Percentiles rank a stretch among this genome's conserved stretches.
phyloP scores from a whole-genome alignment of 2,797 vertebrate species.

The Myotis findleyi region DNA sequence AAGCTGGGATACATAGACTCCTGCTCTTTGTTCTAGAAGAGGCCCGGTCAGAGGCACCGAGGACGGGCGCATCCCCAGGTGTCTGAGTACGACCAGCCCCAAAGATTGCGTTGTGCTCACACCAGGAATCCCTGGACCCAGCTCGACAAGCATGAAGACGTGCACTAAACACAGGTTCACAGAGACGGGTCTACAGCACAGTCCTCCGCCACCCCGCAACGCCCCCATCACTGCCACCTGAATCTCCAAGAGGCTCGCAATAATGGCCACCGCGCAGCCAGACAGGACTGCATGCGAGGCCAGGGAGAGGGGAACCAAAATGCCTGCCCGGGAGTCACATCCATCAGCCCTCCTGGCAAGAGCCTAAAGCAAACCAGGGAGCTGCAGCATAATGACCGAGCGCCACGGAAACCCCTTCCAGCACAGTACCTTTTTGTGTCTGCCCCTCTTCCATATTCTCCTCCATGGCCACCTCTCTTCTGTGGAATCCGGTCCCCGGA shows the following conservation, averaged over 20 bases:
- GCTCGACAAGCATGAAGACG: slow-evolving; percentile 90
- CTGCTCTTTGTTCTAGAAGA: slow-evolving; percentile 85
- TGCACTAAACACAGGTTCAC: slow-evolving; percentile 92
- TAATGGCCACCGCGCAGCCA: slow-evolving; percentile 42
- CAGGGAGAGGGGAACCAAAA: slow-evolving; percentile 19
- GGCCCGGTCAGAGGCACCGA: slow-evolving; percentile 78
- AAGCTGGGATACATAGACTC: slow-evolving; percentile 69
- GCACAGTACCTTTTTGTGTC: slow-evolving; percentile 97
- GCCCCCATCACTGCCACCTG: neutral
- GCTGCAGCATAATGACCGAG: slow-evolving; percentile 75
- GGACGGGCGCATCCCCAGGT: slow-evolving; percentile 84
- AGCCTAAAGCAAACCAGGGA: slow-evolving; percentile 79
- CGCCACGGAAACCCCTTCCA: slow-evolving; percentile 79
- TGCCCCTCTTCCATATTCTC: slow-evolving; percentile 99
- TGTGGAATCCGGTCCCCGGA: slow-evolving; percentile 85
- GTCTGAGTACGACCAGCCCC: slow-evolving; percentile 74
- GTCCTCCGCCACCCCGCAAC: neutral
- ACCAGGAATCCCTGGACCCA: slow-evolving; percentile 83
- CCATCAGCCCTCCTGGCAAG: slow-evolving; percentile 75
- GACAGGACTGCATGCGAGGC: slow-evolving; percentile 63
- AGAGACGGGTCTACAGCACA: slow-evolving; percentile 86
- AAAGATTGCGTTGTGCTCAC: slow-evolving; percentile 82
- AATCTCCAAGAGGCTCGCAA: slow-evolving; percentile 22
- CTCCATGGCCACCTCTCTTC: slow-evolving; percentile 94
- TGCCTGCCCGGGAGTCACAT: slow-evolving; percentile 72